Evolutionary conservation across 2,797 vertebrate species (phyloP).

Genomic region (Pipistrellus nathusii): DNA sequence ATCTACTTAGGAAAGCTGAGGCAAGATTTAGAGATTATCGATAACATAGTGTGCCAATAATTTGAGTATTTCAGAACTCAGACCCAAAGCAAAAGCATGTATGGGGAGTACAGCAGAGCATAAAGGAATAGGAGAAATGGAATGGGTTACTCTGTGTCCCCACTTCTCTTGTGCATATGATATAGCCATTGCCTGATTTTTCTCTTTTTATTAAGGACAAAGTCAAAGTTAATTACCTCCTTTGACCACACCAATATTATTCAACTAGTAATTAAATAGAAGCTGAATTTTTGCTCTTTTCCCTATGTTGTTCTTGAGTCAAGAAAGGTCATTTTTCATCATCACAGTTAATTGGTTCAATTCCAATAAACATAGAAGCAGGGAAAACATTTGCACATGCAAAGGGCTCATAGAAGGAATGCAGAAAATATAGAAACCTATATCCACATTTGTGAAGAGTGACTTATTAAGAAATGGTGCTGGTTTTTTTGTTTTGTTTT

Average conservation of each 20-base stretch:
- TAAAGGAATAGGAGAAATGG: neutral
- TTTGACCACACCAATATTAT: neutral
- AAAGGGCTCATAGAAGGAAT: slow-evolving; percentile 4
- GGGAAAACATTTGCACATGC: neutral
- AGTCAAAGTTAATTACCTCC: slow-evolving; percentile 39
- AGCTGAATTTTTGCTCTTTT: slow-evolving; percentile 56
- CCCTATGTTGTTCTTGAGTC: slow-evolving; percentile 65
- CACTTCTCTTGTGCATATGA: neutral
- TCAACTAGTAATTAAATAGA: slow-evolving; percentile 51
- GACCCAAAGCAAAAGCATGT: neutral
- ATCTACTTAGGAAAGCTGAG: neutral
- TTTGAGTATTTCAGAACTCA: neutral
- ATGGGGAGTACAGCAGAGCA: neutral
- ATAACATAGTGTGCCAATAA: neutral
- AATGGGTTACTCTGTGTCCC: neutral
- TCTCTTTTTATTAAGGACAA: slow-evolving; percentile 39
- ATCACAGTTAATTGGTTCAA: slow-evolving; percentile 26
- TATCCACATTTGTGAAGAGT: neutral
- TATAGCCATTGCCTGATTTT: neutral
- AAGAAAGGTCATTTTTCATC: slow-evolving; percentile 73
- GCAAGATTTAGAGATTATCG: neutral
- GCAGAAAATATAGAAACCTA: neutral
- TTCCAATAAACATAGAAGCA: neutral
- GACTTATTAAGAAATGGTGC: neutral
- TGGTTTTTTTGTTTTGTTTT: neutral